phyloP scores from a whole-genome alignment of 2,113 vertebrate species.

The Cochlearius cochlearius region DNA sequence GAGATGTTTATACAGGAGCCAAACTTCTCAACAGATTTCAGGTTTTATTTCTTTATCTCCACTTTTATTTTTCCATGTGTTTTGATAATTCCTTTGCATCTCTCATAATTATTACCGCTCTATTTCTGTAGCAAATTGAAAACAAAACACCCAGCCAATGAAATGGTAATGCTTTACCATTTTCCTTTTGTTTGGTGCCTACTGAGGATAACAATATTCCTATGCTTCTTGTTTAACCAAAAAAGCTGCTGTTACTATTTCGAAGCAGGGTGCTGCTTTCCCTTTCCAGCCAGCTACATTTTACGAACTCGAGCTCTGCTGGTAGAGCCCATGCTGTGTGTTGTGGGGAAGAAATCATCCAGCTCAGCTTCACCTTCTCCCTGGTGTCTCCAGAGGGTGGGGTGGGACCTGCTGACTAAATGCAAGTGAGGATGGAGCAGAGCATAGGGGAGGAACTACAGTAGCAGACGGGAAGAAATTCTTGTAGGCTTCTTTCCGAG shows the following conservation, averaged over 20 bases:
- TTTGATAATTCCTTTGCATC: not conserved
- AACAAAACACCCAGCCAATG: not conserved
- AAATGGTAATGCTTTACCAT: not conserved
- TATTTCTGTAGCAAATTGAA: not conserved
- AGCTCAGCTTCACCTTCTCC: not conserved
- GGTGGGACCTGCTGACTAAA: not conserved
- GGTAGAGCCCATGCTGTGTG: not conserved
- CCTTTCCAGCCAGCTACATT: not conserved
- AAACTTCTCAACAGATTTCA: not conserved
- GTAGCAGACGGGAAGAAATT: not conserved
- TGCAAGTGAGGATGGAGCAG: not conserved
- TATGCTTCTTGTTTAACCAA: not conserved
- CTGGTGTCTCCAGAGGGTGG: not conserved
- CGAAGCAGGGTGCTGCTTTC: not conserved
- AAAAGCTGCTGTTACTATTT: not conserved
- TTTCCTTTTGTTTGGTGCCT: not conserved
- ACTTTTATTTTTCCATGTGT: not conserved
- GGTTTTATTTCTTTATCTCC: not conserved
- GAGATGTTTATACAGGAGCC: not conserved
- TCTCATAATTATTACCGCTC: not conserved
- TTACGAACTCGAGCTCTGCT: not conserved
- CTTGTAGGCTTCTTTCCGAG: not conserved
- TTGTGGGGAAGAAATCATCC: not conserved
- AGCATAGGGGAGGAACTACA: not conserved
- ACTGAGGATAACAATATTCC: not conserved